Conservation (phyloP, 1,140 invertebrate genomes). For the Drosophila erecta region DNA sequence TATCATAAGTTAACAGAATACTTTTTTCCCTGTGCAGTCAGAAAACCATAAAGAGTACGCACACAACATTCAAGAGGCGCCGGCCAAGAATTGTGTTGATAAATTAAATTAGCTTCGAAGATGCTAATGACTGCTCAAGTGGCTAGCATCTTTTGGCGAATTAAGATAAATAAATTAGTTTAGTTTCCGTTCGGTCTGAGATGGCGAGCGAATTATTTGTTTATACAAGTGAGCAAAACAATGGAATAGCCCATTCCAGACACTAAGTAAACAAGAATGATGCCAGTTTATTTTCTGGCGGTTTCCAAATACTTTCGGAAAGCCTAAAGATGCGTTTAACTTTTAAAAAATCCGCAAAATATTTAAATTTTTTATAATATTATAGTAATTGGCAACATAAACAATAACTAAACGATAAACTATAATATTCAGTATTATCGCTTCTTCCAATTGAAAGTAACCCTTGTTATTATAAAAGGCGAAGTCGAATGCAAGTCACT, state of each 20-base stretch:
- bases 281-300: neutral
- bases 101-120: conserved; percentile 63
- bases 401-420: neutral
- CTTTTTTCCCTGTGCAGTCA: conserved; percentile 25
- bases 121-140: conserved; percentile 23
- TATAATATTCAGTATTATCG: neutral
- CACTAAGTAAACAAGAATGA: conserved; percentile 19
- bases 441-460: neutral
- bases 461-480: neutral
- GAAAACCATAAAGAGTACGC: conserved; percentile 53
- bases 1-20: neutral
- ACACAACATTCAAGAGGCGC: conserved; percentile 22
- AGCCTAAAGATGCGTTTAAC: neutral
- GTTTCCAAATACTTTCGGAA: conserved; percentile 15
- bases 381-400: neutral
- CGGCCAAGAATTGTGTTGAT: conserved; percentile 60
- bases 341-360: too few species aligned
- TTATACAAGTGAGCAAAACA: conserved; percentile 28
- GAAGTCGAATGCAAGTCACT: too few species aligned
- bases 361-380: neutral
- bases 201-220: conserved; percentile 28
- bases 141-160: conserved; percentile 38
- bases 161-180: conserved; percentile 51
- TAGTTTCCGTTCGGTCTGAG: conserved; percentile 17
- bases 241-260: conserved; percentile 28